Evolutionary conservation across 2,797 vertebrate genomes (phyloP), one percentile per base, ranked within the genome.

Genomic region (Acridotheres tristis): DNA sequence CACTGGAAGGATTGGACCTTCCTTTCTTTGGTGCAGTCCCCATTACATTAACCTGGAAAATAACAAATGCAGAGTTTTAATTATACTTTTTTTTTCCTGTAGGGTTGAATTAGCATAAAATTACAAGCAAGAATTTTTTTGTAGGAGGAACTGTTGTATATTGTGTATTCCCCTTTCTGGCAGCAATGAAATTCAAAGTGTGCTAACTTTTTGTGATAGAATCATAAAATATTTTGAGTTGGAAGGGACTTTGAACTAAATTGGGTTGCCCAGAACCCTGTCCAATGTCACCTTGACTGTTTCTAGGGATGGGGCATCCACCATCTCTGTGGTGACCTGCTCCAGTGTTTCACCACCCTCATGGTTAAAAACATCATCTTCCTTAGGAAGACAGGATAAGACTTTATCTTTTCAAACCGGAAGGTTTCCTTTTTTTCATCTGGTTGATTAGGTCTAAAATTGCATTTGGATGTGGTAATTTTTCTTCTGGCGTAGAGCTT

Each of bases 51-150:
- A 48, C 36, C 30, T 72, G 26, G 62, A 81, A 66, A 76, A 71
- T 5, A 6, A 59, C 3, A 63, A 66, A 40, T 7, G 19, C 32
- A 59, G 47, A 32, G 29, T 85, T 79, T 67, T 42, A 32, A 10
- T 58, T 38, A 20, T 23, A 13, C 5, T 8, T 77, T 4, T 0
- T 0, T 42, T 1, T 16, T 34, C 38, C 16, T 0, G 0, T 30
- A 26, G 6, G 3, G 10, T 23, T 78, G 25, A 66, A 66, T 40
- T 76, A 71, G 7, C 23, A n/a, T 42, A 50, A 89, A 43, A 68
- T 68, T 43, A 34, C 6, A 69, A 86, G 25, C 25, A 55, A 62
- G 17, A 59, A 26, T 42, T 72, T 88, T 14, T 76, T 42, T 8
- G 2, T 5, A 16, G 4, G 5, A 26, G 4, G 7, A 78, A 32